Conservation (phyloP, 2,888 invertebrate genomes). For the Acleris holmiana region DNA sequence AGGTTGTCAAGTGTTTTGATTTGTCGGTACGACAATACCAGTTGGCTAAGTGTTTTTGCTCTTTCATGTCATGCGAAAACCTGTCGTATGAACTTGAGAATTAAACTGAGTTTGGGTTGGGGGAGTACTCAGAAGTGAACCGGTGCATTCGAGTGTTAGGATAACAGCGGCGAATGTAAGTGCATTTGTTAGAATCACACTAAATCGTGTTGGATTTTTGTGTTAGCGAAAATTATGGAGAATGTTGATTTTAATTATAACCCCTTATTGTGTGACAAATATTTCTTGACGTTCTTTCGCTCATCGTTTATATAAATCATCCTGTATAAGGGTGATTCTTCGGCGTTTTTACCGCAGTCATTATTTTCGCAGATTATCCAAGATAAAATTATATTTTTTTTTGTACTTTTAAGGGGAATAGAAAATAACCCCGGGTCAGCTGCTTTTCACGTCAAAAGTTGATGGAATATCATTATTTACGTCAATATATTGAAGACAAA, state of each 20-base stretch:
- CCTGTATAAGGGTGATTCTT: no score
- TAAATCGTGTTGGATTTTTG: constrained; percentile 54
- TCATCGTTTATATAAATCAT: no score
- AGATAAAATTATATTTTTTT: no score
- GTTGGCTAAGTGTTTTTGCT: constrained; percentile 75
- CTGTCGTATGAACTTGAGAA: neutral
- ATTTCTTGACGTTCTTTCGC: neutral
- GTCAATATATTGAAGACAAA: no score
- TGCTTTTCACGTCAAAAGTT: no score
- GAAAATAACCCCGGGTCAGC: no score
- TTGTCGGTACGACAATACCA: constrained; percentile 69
- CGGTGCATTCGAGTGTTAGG: constrained; percentile 71
- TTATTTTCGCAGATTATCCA: no score
- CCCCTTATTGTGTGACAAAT: neutral
- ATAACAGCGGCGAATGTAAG: constrained; percentile 70
- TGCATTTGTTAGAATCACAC: constrained; percentile 73
- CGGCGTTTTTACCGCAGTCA: no score
- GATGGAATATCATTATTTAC: no score
- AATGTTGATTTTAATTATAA: constrained; percentile 6
- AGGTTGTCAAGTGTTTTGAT: constrained; percentile 74
- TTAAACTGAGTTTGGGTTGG: constrained; percentile 45
- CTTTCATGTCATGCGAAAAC: constrained; percentile 40
- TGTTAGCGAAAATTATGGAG: constrained; percentile 10
- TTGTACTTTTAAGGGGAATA: no score
- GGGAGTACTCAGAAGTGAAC: constrained; percentile 53